Conservation (phyloP, 64 coral and sea anemone species). For the Orbicella faveolata region DNA sequence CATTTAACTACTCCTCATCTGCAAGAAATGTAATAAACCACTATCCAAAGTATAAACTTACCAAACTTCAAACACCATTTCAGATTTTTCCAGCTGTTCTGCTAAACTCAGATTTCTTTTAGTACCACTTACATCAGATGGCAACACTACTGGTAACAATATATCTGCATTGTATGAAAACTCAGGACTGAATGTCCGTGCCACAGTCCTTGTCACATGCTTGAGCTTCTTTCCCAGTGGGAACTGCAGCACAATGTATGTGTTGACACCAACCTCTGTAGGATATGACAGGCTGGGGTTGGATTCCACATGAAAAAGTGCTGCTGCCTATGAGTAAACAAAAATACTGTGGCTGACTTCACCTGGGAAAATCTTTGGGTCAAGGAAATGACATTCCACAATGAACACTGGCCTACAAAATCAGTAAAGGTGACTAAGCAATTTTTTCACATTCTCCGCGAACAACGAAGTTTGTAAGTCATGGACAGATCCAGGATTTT, state of each 20-base stretch:
- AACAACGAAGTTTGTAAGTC: no score
- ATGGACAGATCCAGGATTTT: no score
- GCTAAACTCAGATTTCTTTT: slow-evolving; percentile 62
- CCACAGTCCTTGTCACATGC: slow-evolving; percentile 75
- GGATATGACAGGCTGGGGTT: slow-evolving; percentile 73
- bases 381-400: no score
- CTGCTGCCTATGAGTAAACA: slow-evolving; percentile 60
- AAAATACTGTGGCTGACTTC: neutral
- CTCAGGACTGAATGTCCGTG: slow-evolving; percentile 88
- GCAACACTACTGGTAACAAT: slow-evolving; percentile 50
- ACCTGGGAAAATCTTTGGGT: no score
- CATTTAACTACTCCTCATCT: no score
- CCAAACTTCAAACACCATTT: slow-evolving; percentile 94
- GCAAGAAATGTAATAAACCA: neutral
- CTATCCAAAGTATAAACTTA: slow-evolving; percentile 32
- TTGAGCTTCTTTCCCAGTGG: slow-evolving; percentile 72
- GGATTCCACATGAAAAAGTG: slow-evolving; percentile 23
- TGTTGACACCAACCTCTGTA: slow-evolving; percentile 90
- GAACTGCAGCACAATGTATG: slow-evolving; percentile 77
- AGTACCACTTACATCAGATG: slow-evolving; percentile 23
- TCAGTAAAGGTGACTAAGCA: no score
- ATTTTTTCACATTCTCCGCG: no score
- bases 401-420: no score
- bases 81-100: slow-evolving; percentile 82
- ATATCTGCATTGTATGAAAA: slow-evolving; percentile 78